Conservation (phyloP, 2,797 vertebrate genomes). For the Myotis planiceps region DNA sequence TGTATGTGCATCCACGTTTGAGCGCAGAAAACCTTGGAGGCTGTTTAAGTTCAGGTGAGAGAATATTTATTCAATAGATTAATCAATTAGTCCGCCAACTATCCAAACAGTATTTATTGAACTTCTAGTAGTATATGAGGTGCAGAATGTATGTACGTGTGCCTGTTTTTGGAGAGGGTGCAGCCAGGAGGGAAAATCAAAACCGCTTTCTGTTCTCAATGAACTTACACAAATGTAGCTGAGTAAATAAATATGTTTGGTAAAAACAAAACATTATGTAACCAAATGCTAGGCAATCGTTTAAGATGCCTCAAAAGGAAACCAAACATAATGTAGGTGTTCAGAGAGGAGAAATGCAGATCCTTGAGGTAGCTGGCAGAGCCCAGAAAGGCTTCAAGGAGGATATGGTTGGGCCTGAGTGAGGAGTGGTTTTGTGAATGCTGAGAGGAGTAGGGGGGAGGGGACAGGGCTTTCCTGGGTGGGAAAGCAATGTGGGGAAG, state of each 20-base stretch:
- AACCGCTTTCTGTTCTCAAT: background rate
- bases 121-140: background rate
- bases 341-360: background rate
- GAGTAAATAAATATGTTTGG: background rate
- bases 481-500: background rate
- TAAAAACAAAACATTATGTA: background rate
- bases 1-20: background rate
- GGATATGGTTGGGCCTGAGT: background rate
- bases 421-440: background rate
- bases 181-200: background rate
- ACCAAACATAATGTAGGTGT: background rate
- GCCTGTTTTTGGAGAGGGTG: background rate
- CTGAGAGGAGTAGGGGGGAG: background rate
- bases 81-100: slow-evolving; percentile 37
- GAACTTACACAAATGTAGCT: background rate
- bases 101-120: slow-evolving; percentile 1
- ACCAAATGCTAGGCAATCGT: background rate
- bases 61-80: slow-evolving; percentile 55
- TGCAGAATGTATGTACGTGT: background rate
- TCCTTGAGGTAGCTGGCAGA: background rate
- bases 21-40: background rate
- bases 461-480: background rate
- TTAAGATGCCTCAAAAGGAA: background rate
- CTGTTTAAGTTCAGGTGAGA: background rate
- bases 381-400: background rate